These are phyloP conservation scores for Nesidiocoris tenuis DNA, from an alignment of 2,888 invertebrate genomes.

Conservation along the genomic window DNA sequence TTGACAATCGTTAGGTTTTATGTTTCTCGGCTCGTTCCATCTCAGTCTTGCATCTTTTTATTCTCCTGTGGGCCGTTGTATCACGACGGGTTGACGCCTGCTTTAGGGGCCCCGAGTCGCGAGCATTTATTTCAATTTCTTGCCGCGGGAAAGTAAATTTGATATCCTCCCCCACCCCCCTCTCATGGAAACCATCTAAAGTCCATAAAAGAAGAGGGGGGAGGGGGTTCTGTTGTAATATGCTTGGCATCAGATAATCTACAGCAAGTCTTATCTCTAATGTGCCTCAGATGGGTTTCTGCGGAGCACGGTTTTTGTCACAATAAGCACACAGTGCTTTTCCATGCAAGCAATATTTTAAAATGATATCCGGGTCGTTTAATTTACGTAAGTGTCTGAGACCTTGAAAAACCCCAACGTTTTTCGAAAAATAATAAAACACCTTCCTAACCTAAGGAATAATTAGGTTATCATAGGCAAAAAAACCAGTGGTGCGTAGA, in stretches of 20 bases:
- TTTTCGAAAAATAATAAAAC: no score
- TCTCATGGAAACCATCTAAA: not conserved
- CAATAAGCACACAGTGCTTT: no score
- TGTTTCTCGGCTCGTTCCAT: conserved; percentile 11
- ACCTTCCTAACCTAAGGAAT: no score
- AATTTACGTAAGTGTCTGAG: no score
- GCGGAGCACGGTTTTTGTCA: not conserved
- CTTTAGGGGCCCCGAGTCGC: not conserved
- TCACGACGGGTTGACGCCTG: not conserved
- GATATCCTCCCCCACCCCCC: not conserved
- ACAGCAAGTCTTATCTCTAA: not conserved
- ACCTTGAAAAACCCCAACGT: no score
- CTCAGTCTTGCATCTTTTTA: not conserved
- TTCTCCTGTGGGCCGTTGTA: not conserved
- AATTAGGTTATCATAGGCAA: no score
- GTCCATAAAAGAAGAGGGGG: no score
- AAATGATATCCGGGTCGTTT: no score
- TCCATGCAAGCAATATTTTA: no score
- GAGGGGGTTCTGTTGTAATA: not conserved
- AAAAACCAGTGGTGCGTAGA: no score
- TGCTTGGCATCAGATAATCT: not conserved
- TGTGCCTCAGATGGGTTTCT: not conserved
- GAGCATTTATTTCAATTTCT: conserved; percentile 33
- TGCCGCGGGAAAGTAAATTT: not conserved
- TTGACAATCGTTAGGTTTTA: conserved; percentile 22